Percentiles rank a stretch among this genome's conserved stretches.
Conservation (phyloP, 2,797 vertebrate species). For the Micromesistius poutassou region DNA sequence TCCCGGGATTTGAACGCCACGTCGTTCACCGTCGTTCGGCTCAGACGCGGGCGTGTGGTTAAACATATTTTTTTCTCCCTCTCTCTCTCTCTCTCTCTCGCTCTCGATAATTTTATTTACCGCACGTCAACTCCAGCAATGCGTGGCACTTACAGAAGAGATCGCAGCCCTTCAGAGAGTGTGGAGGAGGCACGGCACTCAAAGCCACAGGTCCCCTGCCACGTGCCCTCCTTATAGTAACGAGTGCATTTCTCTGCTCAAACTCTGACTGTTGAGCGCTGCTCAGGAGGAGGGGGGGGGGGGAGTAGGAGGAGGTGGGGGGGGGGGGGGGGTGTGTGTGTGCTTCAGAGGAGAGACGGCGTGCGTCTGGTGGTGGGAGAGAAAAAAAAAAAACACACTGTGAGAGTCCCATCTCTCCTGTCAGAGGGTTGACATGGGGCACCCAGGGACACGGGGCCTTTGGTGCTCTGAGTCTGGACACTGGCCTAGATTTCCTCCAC, state of each 20-base stretch:
- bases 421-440: slow-evolving; percentile 74
- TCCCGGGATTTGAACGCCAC: not conserved
- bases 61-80: not conserved
- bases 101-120: slow-evolving; percentile 57
- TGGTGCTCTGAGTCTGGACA: slow-evolving; percentile 74
- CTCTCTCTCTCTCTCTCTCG: not conserved
- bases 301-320: not conserved
- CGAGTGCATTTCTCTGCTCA: slow-evolving; percentile 77
- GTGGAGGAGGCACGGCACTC: slow-evolving; percentile 64
- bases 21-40: not conserved
- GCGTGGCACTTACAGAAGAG: slow-evolving; percentile 59
- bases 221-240: slow-evolving; percentile 80
- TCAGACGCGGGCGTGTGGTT: not conserved
- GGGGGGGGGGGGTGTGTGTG: slow-evolving; percentile 46
- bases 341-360: slow-evolving; percentile 73
- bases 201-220: slow-evolving; percentile 75
- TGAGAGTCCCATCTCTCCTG: slow-evolving; percentile 75
- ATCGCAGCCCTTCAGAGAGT: slow-evolving; percentile 59
- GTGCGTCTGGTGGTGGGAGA: slow-evolving; percentile 64
- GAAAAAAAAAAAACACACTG: slow-evolving; percentile 63
- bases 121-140: slow-evolving; percentile 53
- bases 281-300: slow-evolving; percentile 24
- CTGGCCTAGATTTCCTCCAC: slow-evolving; percentile 73
- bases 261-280: slow-evolving; percentile 68
- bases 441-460: slow-evolving; percentile 70